Evolutionary conservation across 2,888 invertebrate species (phyloP).

Genomic region (Ferrisia virgata): DNA sequence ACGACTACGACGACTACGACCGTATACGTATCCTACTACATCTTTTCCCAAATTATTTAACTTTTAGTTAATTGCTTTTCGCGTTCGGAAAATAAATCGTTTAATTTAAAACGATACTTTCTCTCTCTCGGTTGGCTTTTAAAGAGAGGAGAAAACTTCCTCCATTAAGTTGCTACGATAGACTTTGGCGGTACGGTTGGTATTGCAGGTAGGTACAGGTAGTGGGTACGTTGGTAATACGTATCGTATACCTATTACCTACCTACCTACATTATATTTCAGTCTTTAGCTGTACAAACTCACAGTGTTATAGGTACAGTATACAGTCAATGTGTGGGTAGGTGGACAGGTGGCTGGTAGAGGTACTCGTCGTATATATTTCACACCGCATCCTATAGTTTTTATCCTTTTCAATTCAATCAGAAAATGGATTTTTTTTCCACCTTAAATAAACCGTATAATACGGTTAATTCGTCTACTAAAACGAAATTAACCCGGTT

Average conservation of each 20-base stretch:
- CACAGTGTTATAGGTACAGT: no score
- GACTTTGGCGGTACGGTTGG: neutral
- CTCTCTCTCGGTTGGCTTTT: conserved; percentile 29
- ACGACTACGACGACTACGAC: conserved; percentile 9
- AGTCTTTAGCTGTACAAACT: no score
- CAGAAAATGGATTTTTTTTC: conserved; percentile 42
- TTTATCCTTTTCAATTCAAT: conserved; percentile 43
- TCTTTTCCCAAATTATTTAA: conserved; percentile 43
- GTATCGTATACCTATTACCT: neutral
- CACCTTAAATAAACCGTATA: neutral
- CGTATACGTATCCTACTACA: neutral
- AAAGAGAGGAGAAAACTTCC: conserved; percentile 26
- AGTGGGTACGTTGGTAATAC: neutral
- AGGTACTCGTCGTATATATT: neutral
- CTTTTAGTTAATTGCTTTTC: conserved; percentile 46
- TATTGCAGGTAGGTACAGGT: no score
- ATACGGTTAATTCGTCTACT: neutral
- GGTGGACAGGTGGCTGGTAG: no score
- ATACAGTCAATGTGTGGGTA: no score
- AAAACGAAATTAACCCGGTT: neutral
- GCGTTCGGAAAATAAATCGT: conserved; percentile 44
- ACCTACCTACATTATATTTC: no score
- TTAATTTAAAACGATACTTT: conserved; percentile 42
- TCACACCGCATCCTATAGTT: neutral
- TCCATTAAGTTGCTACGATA: conserved; percentile 33